Conservation (phyloP, 2,113 vertebrate genomes). For the Amia ocellicauda region DNA sequence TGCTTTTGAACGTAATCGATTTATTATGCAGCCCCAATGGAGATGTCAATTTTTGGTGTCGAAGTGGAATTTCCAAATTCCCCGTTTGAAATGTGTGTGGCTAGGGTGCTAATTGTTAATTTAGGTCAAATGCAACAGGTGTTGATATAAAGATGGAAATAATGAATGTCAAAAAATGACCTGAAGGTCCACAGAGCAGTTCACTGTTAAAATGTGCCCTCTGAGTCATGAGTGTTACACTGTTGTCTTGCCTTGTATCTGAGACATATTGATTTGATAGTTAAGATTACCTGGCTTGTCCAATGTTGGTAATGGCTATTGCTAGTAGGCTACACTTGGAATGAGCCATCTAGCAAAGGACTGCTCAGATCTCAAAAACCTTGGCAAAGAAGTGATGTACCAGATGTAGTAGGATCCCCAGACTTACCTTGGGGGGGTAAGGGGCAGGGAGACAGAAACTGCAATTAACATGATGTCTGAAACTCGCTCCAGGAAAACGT, state of each 20-base stretch:
- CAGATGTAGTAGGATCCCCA: neutral
- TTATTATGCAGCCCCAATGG: slow-evolving; percentile 1
- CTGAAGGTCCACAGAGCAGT: no score
- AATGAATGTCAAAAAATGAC: no score
- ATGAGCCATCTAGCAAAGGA: neutral
- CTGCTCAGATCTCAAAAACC: neutral
- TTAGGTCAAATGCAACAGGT: no score
- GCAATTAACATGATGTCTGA: neutral
- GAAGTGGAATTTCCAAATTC: neutral
- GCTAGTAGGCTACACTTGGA: neutral
- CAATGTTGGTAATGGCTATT: neutral
- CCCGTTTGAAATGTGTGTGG: no score
- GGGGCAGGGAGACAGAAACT: neutral
- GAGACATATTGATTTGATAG: no score
- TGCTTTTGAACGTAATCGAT: neutral
- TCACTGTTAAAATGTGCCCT: no score
- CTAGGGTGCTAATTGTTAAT: no score
- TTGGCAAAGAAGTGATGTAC: neutral
- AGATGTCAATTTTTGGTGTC: slow-evolving; percentile 3
- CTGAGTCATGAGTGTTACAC: no score
- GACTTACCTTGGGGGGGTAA: neutral
- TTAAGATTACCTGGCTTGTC: no score
- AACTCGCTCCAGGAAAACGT: neutral
- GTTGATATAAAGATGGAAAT: no score
- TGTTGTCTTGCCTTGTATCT: no score